phyloP scores from a whole-genome alignment of 2,888 invertebrate species.

The Glyphotaelius pellucidus region DNA sequence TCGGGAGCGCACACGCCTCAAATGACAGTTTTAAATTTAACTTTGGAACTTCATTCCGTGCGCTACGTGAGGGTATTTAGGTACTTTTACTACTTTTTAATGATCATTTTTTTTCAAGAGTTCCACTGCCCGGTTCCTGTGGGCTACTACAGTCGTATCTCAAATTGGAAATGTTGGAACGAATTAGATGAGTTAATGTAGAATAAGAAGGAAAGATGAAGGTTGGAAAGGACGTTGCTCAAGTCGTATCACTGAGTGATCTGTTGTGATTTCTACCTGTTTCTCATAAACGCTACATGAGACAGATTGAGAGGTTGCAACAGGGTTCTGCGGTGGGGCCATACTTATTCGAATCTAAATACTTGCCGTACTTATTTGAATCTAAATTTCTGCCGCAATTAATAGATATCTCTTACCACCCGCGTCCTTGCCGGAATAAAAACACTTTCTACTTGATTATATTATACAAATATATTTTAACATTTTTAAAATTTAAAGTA shows the following conservation, averaged over 20 bases:
- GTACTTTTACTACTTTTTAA: neutral
- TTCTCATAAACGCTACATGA: no score
- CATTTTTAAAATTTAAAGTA: no score
- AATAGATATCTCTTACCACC: no score
- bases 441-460: no score
- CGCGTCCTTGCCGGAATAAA: no score
- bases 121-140: neutral
- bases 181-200: neutral
- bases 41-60: neutral
- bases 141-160: neutral
- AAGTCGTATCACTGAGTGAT: neutral
- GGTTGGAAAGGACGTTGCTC: neutral
- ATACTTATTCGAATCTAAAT: no score
- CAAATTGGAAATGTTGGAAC: neutral
- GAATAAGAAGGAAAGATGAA: neutral
- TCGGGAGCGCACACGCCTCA: neutral
- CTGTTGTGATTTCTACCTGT: no score
- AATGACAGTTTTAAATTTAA: slow-evolving; percentile 42
- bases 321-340: no score
- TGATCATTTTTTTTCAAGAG: neutral
- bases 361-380: no score
- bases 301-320: no score
- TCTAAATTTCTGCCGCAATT: no score
- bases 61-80: neutral
- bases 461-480: no score